These are phyloP conservation scores for Elysia chlorotica DNA, from an alignment of 1,140 invertebrate species.

Conservation along the genomic window DNA sequence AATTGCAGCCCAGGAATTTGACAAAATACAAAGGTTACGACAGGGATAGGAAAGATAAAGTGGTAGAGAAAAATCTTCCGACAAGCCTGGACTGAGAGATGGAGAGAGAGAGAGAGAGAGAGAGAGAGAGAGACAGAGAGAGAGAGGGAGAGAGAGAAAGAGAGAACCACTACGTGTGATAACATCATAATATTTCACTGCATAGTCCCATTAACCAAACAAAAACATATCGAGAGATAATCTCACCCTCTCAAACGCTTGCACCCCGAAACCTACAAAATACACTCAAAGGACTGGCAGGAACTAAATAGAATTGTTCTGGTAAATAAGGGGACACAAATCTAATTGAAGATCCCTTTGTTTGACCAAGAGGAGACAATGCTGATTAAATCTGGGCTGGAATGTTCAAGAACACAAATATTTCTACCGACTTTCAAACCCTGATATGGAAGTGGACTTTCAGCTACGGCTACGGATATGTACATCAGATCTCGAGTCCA, in stretches of 20 bases:
- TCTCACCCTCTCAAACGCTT: not conserved
- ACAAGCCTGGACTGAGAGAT: not conserved
- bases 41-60: not conserved
- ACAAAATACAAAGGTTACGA: not conserved
- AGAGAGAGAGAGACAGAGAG: constrained; percentile 4
- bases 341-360: too few relatives aligned
- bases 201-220: not conserved
- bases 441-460: too few relatives aligned
- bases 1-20: not conserved
- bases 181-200: not conserved
- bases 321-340: not conserved
- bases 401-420: too few relatives aligned
- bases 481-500: too few relatives aligned
- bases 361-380: too few relatives aligned
- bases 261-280: not conserved
- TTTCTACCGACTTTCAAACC: too few relatives aligned
- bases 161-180: not conserved
- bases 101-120: constrained; percentile 6
- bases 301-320: not conserved
- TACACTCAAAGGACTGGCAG: not conserved
- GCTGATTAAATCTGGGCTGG: too few relatives aligned
- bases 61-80: not conserved
- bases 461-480: too few relatives aligned
- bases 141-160: constrained; percentile 1
- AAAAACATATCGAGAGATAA: not conserved